Percentiles rank a stretch among this genome's conserved stretches.
phyloP scores from a whole-genome alignment of 1,140 invertebrate genomes.

The Plectrocnemia conspersa region DNA sequence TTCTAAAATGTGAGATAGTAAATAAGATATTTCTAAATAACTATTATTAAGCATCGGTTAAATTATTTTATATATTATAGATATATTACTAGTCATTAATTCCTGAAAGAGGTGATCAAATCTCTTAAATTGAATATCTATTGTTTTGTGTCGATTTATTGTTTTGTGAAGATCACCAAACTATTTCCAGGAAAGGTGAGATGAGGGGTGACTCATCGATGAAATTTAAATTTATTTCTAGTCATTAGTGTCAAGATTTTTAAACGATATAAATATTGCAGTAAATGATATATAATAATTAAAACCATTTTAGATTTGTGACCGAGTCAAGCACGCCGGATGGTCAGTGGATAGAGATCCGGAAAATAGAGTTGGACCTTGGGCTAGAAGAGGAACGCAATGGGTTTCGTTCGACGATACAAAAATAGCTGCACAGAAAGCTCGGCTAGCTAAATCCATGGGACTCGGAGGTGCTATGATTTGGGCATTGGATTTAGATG shows the following conservation, averaged over 20 bases:
- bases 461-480: constrained; percentile 72
- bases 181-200: too few relatives aligned
- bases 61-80: too few relatives aligned
- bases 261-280: constrained; percentile 1
- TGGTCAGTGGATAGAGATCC: constrained; percentile 65
- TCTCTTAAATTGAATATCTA: too few relatives aligned
- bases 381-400: constrained; percentile 65
- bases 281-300: too few relatives aligned
- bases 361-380: constrained; percentile 64
- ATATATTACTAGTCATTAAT: too few relatives aligned
- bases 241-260: constrained; percentile 28
- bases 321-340: constrained; percentile 53
- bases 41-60: too few relatives aligned
- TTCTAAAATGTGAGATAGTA: too few relatives aligned
- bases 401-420: constrained; percentile 81
- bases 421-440: constrained; percentile 56
- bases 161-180: too few relatives aligned
- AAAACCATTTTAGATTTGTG: constrained; percentile 62
- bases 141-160: too few relatives aligned
- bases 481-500: constrained; percentile 76
- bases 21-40: too few relatives aligned
- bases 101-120: too few relatives aligned
- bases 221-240: not conserved
- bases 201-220: too few relatives aligned
- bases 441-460: constrained; percentile 55